Percentiles rank a stretch among this genome's conserved stretches.
Conservation (phyloP, 2,888 invertebrate genomes). For the Hypomecis punctinalis region DNA sequence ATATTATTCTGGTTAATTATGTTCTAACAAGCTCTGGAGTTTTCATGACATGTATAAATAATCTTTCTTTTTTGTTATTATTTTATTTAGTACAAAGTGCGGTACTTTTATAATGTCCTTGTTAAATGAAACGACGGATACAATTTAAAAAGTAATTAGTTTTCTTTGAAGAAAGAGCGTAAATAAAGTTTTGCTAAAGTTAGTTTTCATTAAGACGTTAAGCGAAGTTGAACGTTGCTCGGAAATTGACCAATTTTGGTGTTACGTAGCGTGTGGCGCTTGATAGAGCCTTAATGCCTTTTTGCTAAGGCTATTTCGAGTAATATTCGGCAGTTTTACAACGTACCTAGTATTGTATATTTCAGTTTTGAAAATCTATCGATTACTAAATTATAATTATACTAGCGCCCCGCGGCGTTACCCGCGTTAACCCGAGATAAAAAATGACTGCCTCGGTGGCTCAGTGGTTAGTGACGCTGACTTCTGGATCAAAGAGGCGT, state of each 20-base stretch:
- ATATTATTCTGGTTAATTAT: slow-evolving; percentile 19
- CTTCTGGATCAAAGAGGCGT: no score
- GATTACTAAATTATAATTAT: no score
- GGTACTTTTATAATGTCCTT: slow-evolving; percentile 33
- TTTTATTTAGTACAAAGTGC: slow-evolving; percentile 38
- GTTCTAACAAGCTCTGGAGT: slow-evolving; percentile 23
- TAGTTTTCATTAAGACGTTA: slow-evolving; percentile 76
- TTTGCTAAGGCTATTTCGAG: slow-evolving; percentile 20
- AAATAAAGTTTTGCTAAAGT: slow-evolving; percentile 67
- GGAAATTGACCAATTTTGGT: slow-evolving; percentile 77
- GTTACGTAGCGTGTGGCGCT: slow-evolving; percentile 48
- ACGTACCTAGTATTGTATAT: background rate
- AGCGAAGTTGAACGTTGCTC: slow-evolving; percentile 66
- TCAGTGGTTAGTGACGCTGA: no score
- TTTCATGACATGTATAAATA: slow-evolving; percentile 33
- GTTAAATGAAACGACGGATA: slow-evolving; percentile 49
- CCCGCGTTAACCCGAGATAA: no score
- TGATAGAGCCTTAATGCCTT: slow-evolving; percentile 17
- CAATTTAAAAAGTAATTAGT: slow-evolving; percentile 68
- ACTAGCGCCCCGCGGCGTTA: no score
- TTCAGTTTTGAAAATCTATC: no score
- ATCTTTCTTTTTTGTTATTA: slow-evolving; percentile 36
- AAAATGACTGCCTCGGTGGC: no score
- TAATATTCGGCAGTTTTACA: slow-evolving; percentile 1
- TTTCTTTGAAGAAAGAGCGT: slow-evolving; percentile 64